Percentiles rank a stretch among this genome's conserved stretches.
Evolutionary conservation across 2,888 invertebrate genomes (phyloP).

Genomic region (Amblyteles armatorius): DNA sequence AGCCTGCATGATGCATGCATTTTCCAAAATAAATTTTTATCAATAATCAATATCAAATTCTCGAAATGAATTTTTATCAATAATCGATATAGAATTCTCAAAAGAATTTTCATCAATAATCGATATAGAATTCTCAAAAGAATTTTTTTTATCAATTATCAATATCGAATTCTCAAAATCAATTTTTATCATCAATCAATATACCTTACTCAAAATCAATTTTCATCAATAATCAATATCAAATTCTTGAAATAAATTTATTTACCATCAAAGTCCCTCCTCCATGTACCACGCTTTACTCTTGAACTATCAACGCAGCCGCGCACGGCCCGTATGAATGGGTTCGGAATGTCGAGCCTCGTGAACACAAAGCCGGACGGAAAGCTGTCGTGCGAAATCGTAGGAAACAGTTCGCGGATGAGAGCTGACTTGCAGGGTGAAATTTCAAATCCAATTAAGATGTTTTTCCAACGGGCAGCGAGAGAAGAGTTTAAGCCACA

Average conservation of each 20-base stretch:
- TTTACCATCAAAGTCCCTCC: neutral
- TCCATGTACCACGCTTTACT: neutral
- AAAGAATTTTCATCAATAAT: too few relatives aligned
- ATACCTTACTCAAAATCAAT: neutral
- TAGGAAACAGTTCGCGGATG: neutral
- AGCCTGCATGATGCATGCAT: too few relatives aligned
- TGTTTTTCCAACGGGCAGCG: conserved; percentile 73
- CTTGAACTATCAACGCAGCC: neutral
- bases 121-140: too few relatives aligned
- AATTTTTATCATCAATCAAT: neutral
- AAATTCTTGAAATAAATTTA: neutral
- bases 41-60: too few relatives aligned
- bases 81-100: too few relatives aligned
- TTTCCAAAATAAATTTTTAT: too few relatives aligned
- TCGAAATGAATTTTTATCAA: too few relatives aligned
- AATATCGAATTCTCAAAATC: too few relatives aligned
- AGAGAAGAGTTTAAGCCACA: conserved; percentile 19
- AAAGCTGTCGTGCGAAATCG: neutral
- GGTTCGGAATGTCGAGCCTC: neutral
- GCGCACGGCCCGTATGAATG: neutral
- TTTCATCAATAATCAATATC: too few relatives aligned
- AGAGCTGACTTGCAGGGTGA: conserved; percentile 48
- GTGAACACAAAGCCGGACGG: neutral
- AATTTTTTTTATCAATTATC: too few relatives aligned
- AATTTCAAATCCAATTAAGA: conserved; percentile 79